Evolutionary conservation across 2,888 invertebrate genomes (phyloP).

Genomic region (Tineola bisselliella): DNA sequence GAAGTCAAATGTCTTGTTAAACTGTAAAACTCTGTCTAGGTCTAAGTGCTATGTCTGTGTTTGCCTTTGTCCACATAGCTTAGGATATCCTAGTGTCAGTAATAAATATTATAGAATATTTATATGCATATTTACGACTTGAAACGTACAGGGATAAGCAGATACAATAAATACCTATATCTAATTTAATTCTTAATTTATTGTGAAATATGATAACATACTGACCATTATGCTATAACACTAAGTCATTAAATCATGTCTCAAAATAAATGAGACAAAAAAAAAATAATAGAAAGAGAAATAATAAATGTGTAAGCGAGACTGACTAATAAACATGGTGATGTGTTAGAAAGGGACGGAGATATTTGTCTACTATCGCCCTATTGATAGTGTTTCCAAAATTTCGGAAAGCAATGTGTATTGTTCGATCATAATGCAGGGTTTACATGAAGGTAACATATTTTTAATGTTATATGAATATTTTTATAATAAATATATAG

Average conservation of each 20-base stretch:
- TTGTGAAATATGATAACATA: neutral
- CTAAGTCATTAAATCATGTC: conserved; percentile 6
- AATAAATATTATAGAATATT: too few relatives aligned
- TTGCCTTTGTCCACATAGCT: too few relatives aligned
- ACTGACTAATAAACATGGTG: conserved; percentile 18
- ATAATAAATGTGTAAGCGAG: conserved; percentile 18
- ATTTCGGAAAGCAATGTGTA: conserved; percentile 59
- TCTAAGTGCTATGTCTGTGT: too few relatives aligned
- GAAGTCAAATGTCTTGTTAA: neutral
- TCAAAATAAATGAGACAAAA: conserved; percentile 7
- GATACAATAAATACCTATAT: too few relatives aligned
- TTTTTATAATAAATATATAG: too few relatives aligned
- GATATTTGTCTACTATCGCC: conserved; percentile 52
- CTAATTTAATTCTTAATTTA: neutral
- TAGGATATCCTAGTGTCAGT: too few relatives aligned
- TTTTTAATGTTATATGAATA: neutral
- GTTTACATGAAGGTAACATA: conserved; percentile 34
- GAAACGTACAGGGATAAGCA: too few relatives aligned
- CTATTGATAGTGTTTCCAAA: conserved; percentile 67
- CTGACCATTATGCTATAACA: neutral
- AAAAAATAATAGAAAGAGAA: neutral
- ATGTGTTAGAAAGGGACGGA: conserved; percentile 30
- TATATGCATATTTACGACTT: too few relatives aligned
- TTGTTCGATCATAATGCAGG: conserved; percentile 37
- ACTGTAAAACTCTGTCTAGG: neutral